phyloP scores from a whole-genome alignment of 2,113 vertebrate species.

The Forbesichthys papilliferus region DNA sequence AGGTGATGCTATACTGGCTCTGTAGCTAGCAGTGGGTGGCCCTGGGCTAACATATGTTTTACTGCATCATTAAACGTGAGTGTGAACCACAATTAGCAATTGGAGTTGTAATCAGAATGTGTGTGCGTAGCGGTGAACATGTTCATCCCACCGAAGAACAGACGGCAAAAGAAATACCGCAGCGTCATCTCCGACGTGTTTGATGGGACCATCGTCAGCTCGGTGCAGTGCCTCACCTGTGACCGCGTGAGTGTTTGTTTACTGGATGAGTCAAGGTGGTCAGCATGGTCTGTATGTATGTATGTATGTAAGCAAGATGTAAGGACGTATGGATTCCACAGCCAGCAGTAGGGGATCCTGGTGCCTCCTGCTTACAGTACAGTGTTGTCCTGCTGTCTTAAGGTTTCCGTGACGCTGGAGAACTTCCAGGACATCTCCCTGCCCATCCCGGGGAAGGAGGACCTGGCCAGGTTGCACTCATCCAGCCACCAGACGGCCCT shows the following conservation, averaged over 20 bases:
- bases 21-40: no score
- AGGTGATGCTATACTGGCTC: no score
- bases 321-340: no score
- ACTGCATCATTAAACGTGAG: no score
- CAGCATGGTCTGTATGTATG: no score
- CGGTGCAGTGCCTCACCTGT: constrained; percentile 96
- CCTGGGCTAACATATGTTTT: no score
- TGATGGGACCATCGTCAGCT: constrained; percentile 96
- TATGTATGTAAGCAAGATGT: no score
- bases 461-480: constrained; percentile 96
- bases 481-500: constrained; percentile 91
- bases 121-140: constrained; percentile 67
- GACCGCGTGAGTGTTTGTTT: constrained; percentile 86
- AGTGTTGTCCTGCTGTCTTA: neutral
- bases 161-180: constrained; percentile 90
- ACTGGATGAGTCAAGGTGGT: no score
- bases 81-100: no score
- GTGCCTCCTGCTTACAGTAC: no score
- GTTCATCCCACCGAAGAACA: constrained; percentile 84
- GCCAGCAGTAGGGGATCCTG: no score
- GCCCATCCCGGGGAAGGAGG: constrained; percentile 98
- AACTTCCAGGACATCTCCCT: constrained; percentile 98
- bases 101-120: neutral
- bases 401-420: constrained; percentile 96
- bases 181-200: constrained; percentile 97